Percentiles rank a stretch among this genome's conserved stretches.
Conservation (phyloP, 1,140 invertebrate genomes). For the Brachionus rotundiformis region DNA sequence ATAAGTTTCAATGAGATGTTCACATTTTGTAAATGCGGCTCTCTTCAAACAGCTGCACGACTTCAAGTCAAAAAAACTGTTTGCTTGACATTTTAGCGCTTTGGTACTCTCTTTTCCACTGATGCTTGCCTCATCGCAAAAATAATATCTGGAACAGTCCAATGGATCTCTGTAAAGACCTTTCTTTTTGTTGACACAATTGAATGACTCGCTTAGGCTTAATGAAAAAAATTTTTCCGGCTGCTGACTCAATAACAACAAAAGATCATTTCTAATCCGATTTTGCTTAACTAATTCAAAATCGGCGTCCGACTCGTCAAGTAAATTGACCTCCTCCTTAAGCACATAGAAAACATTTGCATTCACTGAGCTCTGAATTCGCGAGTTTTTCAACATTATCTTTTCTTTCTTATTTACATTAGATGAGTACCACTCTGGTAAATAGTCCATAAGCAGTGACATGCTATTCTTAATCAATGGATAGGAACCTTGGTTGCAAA, state of each 20-base stretch:
- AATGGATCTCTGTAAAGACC: slow-evolving; percentile 45
- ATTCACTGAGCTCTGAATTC: neutral
- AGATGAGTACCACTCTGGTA: slow-evolving; percentile 41
- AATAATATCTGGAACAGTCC: slow-evolving; percentile 50
- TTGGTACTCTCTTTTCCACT: neutral
- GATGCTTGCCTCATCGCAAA: slow-evolving; percentile 34
- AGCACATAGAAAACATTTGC: slow-evolving; percentile 35
- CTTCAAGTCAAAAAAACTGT: slow-evolving; percentile 19
- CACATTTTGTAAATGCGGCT: neutral
- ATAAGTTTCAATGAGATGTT: slow-evolving; percentile 29
- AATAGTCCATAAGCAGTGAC: slow-evolving; percentile 44
- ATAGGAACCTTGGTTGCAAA: slow-evolving; percentile 78
- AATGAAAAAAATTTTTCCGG: slow-evolving; percentile 15
- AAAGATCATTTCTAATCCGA: slow-evolving; percentile 27
- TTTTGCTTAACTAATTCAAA: slow-evolving; percentile 44
- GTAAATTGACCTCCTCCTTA: slow-evolving; percentile 21
- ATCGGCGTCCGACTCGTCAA: slow-evolving; percentile 19
- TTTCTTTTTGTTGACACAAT: slow-evolving; percentile 15
- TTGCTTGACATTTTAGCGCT: neutral
- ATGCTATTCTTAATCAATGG: slow-evolving; percentile 76
- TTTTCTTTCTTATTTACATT: slow-evolving; percentile 40
- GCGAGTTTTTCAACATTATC: slow-evolving; percentile 7
- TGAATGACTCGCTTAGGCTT: neutral
- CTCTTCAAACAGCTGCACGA: slow-evolving; percentile 2
- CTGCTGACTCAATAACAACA: slow-evolving; percentile 17